Conservation (phyloP, 2,888 invertebrate species). For the Heteromyza rotundicornis region DNA sequence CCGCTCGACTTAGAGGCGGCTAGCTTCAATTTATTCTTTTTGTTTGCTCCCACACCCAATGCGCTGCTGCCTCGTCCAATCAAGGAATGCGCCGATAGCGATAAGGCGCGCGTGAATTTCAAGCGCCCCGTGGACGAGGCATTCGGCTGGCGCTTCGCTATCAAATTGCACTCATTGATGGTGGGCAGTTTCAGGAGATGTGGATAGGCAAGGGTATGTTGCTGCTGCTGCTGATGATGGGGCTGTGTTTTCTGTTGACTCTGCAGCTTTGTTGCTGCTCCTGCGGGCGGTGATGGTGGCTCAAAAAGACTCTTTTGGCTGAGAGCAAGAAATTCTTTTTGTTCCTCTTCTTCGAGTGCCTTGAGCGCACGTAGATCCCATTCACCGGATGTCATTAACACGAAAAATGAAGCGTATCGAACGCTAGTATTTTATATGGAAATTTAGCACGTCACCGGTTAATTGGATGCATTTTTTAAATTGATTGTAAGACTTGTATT, state of each 20-base stretch:
- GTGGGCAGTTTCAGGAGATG: conserved; percentile 57
- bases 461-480: too few species aligned
- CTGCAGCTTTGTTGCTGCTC: conserved; percentile 15
- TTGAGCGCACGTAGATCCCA: conserved; percentile 62
- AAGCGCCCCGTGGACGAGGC: conserved; percentile 37
- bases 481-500: too few species aligned
- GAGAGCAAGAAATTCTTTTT: conserved; percentile 57
- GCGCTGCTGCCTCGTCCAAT: conserved; percentile 32
- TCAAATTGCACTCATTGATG: conserved; percentile 55
- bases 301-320: conserved; percentile 58
- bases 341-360: conserved; percentile 62
- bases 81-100: conserved; percentile 55
- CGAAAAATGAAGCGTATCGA: background rate
- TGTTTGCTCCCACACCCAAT: conserved; percentile 14
- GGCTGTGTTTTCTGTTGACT: conserved; percentile 23
- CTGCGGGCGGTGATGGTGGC: conserved; percentile 36
- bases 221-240: conserved; percentile 5
- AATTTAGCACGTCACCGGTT: background rate
- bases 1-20: conserved; percentile 46
- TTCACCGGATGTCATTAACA: conserved; percentile 62
- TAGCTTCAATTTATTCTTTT: background rate
- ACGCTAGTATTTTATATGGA: background rate
- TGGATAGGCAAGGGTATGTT: conserved; percentile 42
- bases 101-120: conserved; percentile 52
- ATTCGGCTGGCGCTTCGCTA: conserved; percentile 37